A percentile compares a stretch with the other conserved stretches of the same genome.
Conservation (phyloP, 92 coral and sea anemone genomes). For the Parazoanthus darwini region DNA sequence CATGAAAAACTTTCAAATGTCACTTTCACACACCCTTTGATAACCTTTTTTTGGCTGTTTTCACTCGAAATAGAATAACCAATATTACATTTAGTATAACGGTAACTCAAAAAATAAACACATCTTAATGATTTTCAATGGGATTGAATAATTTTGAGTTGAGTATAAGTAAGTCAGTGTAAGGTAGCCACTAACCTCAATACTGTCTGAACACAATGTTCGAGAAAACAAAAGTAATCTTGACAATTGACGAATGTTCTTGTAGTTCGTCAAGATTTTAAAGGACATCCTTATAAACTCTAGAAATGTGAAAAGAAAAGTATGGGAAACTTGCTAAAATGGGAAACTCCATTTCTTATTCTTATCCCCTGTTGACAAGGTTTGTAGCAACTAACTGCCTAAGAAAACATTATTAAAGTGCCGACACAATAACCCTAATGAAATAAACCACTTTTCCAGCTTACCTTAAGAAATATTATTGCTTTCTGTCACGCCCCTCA, state of each 20-base stretch:
- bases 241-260: slow-evolving; percentile 57
- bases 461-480: too few species aligned
- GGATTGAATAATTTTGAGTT: neutral
- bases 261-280: slow-evolving; percentile 60
- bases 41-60: too few species aligned
- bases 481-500: too few species aligned
- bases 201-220: slow-evolving; percentile 69
- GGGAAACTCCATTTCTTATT: too few species aligned
- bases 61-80: neutral
- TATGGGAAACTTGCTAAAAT: neutral
- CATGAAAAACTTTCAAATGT: too few species aligned
- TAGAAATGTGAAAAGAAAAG: slow-evolving; percentile 63
- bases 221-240: slow-evolving; percentile 63
- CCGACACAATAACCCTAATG: too few species aligned
- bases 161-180: neutral
- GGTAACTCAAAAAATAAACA: neutral
- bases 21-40: too few species aligned
- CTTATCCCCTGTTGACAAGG: too few species aligned
- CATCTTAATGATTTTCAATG: neutral
- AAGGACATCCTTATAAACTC: slow-evolving; percentile 70
- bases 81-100: neutral
- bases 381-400: too few species aligned
- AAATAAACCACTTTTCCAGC: too few species aligned
- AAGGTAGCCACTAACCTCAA: slow-evolving; percentile 36
- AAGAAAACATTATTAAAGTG: too few species aligned